A percentile compares a stretch with the other conserved stretches of the same genome.
Conservation (phyloP, 2,797 vertebrate genomes). For the Mycteria americana region DNA sequence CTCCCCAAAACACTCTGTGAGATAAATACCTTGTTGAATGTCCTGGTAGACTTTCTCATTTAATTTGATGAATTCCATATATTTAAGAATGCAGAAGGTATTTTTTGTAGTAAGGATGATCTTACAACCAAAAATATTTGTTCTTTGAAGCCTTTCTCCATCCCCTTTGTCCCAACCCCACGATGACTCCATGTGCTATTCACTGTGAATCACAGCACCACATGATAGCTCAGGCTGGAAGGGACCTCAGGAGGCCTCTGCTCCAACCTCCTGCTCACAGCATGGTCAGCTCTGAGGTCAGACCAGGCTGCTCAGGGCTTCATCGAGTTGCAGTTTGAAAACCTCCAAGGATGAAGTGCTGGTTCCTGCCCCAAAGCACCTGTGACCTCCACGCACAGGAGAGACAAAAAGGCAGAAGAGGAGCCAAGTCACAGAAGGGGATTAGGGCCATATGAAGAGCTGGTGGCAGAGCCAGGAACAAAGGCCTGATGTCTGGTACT, state of each 20-base stretch:
- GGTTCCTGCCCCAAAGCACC: neutral
- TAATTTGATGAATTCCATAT: neutral
- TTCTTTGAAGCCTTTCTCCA: neutral
- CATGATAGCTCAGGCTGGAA: neutral
- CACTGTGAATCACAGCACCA: neutral
- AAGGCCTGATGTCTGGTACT: neutral
- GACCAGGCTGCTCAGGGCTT: neutral
- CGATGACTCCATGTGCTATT: neutral
- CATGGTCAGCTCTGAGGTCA: neutral
- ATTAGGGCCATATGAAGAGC: fast-evolving
- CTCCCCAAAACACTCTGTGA: neutral
- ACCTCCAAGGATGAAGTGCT: neutral
- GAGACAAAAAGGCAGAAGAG: neutral
- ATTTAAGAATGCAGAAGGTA: neutral
- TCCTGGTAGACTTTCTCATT: neutral
- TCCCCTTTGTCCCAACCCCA: neutral
- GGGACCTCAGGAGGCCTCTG: neutral
- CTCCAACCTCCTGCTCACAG: neutral
- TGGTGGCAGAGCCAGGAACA: neutral
- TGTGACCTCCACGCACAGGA: neutral
- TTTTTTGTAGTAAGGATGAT: neutral
- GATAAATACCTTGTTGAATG: neutral
- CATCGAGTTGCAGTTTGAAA: neutral
- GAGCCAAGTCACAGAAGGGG: neutral
- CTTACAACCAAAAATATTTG: neutral